phyloP scores from a whole-genome alignment of 2,113 vertebrate genomes.

The human region GRCh38 chr7:88242001-88242500 shows the following conservation, averaged over 20 bases:
- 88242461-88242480: not conserved
- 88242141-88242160: not conserved
- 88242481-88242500: not conserved
- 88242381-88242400: not conserved
- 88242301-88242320: not conserved
- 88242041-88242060: not conserved
- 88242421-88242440: not conserved
- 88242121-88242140: not conserved
- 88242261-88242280: not conserved
- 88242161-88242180: not conserved
- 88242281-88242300: not conserved
- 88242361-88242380: not conserved
- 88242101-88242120: not conserved
- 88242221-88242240: not conserved
- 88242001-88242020: not conserved
- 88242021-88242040: not conserved
- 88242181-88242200: not conserved
- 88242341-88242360: not conserved
- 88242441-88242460: not conserved
- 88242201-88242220: not conserved
- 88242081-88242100: not conserved
- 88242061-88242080: not conserved
- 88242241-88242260: not conserved
- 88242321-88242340: not conserved
- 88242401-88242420: not conserved